Conservation (phyloP, 2,888 invertebrate species). For the Acleris holmiana region DNA sequence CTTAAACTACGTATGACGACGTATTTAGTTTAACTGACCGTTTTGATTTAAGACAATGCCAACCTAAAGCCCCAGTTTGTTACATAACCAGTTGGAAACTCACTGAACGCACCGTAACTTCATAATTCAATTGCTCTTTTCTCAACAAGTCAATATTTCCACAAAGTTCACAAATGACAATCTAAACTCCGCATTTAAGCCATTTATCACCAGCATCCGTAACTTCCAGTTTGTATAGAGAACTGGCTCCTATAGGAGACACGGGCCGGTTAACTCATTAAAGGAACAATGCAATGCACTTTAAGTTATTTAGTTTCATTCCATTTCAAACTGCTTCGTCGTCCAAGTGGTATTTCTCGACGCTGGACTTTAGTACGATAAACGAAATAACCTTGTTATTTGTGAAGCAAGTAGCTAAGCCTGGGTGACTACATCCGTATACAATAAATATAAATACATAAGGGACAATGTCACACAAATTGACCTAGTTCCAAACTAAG, state of each 20-base stretch:
- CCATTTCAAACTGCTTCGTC: neutral
- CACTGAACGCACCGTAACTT: neutral
- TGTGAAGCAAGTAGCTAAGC: no score
- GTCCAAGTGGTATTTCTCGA: neutral
- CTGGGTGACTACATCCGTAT: no score
- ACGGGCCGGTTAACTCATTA: neutral
- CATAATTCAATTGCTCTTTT: neutral
- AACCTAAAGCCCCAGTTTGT: no score
- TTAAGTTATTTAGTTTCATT: conserved; percentile 1
- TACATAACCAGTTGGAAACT: no score
- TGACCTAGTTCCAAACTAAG: no score
- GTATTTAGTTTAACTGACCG: no score
- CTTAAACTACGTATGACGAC: no score
- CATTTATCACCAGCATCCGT: neutral
- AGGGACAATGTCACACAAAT: no score
- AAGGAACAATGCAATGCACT: conserved; percentile 6
- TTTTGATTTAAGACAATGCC: no score
- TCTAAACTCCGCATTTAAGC: neutral
- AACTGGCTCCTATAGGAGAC: neutral
- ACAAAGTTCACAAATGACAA: neutral
- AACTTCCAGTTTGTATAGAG: neutral
- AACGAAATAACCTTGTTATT: neutral
- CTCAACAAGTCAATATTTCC: neutral
- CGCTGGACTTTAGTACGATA: neutral
- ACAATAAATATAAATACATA: no score